Evolutionary conservation across 2,797 vertebrate species (phyloP), one percentile per base, ranked within the genome.

Genomic region (Cirrhinus mrigala): DNA sequence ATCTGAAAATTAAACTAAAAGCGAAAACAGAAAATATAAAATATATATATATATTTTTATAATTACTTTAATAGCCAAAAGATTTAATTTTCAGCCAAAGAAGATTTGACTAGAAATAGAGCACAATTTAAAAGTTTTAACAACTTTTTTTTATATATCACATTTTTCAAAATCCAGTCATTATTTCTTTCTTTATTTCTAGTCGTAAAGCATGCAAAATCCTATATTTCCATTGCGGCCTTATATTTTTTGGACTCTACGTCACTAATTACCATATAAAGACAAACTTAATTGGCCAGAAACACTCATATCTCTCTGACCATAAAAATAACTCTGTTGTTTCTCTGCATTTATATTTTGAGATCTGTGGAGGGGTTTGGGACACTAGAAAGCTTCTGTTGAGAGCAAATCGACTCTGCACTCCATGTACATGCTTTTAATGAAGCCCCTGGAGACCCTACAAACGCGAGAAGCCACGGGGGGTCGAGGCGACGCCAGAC

Each of bases 401-500:
- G 11, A 68, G 46, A 33, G 62, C 33, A 33, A 7, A 81, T 74
- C 29, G 46, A 69, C 68, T 85, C 24, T 75, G 33, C 58, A 22
- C 85, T 46, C 27, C 79, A 48, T 76, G 22, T 20, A 37, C 44
- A 44, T 24, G 27, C 52, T 50, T 27, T 73, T 86, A 86, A 86
- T 86, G 73, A 82, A 27, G 44, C 56, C 85, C 73, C 80, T 18
- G 5, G 80, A 79, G 85, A 56, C 29, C 22, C 37, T 27, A 29
- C 24, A 73, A 20, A 46, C 18, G 9, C 3, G 37, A 82, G 37
- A 52, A 82, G 80, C 33, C 37, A 22, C 11, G 8, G 37, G 60
- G 24, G 33, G 22, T 48, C 10, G 16, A 66, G 60, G 12, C 16
- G 50, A 69, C 44, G 1, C 1, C 58, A 66, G 58, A 77, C 54